These are phyloP conservation scores for Aphelocoma coerulescens DNA, from an alignment of 2,113 vertebrate species.

Conservation along the genomic window DNA sequence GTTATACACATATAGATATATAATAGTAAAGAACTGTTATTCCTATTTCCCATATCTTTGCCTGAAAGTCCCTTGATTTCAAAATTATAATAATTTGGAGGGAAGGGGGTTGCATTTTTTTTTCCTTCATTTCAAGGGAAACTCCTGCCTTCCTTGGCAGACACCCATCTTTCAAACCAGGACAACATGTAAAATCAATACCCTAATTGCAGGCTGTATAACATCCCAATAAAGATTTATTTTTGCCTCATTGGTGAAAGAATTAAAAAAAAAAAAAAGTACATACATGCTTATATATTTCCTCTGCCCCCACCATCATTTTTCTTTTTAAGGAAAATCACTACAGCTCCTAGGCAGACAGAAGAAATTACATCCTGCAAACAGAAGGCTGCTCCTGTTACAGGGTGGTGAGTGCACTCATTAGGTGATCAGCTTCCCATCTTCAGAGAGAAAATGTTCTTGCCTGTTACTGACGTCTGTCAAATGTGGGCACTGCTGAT, in stretches of 20 bases:
- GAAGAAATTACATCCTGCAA: background rate
- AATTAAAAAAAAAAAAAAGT: background rate
- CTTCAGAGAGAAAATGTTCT: background rate
- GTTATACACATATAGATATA: too few relatives aligned
- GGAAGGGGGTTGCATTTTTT: too few relatives aligned
- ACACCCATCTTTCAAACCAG: too few relatives aligned
- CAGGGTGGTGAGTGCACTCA: background rate
- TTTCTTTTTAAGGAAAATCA: background rate
- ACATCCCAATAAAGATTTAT: background rate
- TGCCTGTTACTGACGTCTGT: background rate
- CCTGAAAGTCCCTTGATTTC: too few relatives aligned
- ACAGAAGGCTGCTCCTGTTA: background rate
- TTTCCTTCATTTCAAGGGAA: too few relatives aligned
- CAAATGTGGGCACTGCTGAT: background rate
- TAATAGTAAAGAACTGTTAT: too few relatives aligned
- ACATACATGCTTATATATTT: background rate
- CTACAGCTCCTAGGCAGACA: background rate
- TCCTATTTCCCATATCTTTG: too few relatives aligned
- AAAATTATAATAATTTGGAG: too few relatives aligned
- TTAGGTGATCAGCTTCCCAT: background rate
- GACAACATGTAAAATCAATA: background rate
- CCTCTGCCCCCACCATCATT: fast-evolving
- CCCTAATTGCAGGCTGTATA: background rate
- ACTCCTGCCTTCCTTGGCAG: too few relatives aligned
- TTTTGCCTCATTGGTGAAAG: background rate